These are phyloP conservation scores for Cryptocephalus moraei DNA, from an alignment of 2,888 invertebrate species.

Conservation along the genomic window DNA sequence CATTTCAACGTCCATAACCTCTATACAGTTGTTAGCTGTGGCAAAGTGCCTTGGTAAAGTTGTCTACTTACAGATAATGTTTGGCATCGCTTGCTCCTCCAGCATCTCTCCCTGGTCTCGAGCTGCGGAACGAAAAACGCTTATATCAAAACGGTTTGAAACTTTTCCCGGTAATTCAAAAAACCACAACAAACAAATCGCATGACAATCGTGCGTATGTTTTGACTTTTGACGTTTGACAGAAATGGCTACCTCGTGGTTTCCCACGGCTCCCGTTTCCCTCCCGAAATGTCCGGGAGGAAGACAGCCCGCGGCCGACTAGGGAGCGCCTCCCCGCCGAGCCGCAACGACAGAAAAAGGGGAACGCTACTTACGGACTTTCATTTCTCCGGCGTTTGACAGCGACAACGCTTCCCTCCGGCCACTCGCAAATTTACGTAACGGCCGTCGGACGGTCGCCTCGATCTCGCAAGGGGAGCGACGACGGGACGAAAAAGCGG, in stretches of 20 bases:
- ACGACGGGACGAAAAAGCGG: too few species aligned
- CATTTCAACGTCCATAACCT: too few species aligned
- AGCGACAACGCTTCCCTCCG: constrained; percentile 14
- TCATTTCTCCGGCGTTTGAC: constrained; percentile 24
- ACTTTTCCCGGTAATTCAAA: constrained; percentile 13
- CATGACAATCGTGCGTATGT: constrained; percentile 12
- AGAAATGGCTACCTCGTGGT: constrained; percentile 28
- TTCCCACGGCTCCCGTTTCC: constrained; percentile 2
- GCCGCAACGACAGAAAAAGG: neutral
- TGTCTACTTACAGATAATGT: neutral
- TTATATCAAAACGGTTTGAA: neutral
- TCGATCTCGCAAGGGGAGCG: constrained; percentile 1
- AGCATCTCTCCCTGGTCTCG: neutral
- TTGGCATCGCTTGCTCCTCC: neutral
- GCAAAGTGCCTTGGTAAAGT: too few species aligned
- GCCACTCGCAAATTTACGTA: constrained; percentile 19
- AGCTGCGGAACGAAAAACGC: neutral
- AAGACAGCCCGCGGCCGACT: neutral
- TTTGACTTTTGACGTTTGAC: constrained; percentile 22
- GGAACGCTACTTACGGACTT: constrained; percentile 24
- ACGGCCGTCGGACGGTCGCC: constrained; percentile 7
- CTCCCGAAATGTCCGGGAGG: neutral
- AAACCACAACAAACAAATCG: constrained; percentile 16
- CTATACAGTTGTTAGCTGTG: too few species aligned
- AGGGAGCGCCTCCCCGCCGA: too few species aligned